phyloP scores from a whole-genome alignment of 2,797 vertebrate genomes.

The Urophycis tenuis region DNA sequence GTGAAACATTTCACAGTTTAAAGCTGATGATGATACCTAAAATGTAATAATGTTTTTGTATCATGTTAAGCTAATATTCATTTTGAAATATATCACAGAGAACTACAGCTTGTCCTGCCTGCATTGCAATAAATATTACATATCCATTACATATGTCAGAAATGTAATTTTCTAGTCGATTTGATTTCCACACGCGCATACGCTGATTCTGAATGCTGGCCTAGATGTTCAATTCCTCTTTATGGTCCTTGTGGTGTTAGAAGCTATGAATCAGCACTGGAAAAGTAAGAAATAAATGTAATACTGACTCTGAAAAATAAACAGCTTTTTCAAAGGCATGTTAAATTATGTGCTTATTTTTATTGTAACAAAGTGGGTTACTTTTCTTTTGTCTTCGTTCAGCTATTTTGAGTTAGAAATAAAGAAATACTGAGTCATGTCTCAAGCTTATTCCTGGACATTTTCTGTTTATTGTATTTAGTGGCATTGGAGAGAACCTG shows the following conservation, averaged over 20 bases:
- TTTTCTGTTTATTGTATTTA: constrained; percentile 4
- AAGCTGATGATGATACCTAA: neutral
- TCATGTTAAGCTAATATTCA: neutral
- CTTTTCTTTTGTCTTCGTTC: constrained; percentile 11
- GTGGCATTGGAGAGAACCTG: constrained; percentile 1
- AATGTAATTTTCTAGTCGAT: constrained; percentile 32
- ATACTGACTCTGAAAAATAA: constrained; percentile 15
- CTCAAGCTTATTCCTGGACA: neutral
- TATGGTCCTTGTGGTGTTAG: constrained; percentile 16
- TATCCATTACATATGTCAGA: constrained; percentile 1
- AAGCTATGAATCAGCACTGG: constrained; percentile 19
- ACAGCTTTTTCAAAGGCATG: constrained; percentile 25
- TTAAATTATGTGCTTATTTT: constrained; percentile 30
- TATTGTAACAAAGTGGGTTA: constrained; percentile 21
- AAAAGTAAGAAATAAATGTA: constrained; percentile 30
- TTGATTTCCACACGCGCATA: constrained; percentile 17
- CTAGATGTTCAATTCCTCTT: constrained; percentile 20
- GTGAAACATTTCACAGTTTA: neutral
- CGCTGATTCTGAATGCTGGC: constrained; percentile 7
- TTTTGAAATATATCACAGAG: neutral
- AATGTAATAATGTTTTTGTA: neutral
- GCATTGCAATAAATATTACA: neutral
- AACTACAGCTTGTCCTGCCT: neutral
- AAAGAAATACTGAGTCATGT: neutral
- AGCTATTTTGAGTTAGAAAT: neutral